Conservation (phyloP, 1,140 invertebrate species). For the Drosophila kanapiae region DNA sequence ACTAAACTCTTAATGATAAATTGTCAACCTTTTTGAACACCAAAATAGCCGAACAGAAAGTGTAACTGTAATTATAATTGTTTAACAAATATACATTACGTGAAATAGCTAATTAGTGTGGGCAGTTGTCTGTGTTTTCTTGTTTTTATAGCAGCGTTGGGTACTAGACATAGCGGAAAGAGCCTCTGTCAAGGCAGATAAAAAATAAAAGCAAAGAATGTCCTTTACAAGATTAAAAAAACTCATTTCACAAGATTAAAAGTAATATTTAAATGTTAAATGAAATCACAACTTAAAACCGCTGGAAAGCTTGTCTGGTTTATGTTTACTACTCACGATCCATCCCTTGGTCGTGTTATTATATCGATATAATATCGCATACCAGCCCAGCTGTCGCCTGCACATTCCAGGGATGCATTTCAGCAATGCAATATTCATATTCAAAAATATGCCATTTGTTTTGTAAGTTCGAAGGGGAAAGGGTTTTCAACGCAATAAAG, state of each 20-base stretch:
- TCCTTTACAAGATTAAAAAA: no score
- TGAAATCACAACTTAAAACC: neutral
- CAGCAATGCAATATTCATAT: no score
- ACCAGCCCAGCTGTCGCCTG: neutral
- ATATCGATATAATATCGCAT: constrained; percentile 5
- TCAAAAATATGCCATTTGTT: neutral
- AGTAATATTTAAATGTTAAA: neutral
- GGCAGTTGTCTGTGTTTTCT: neutral
- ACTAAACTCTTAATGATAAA: constrained; percentile 43
- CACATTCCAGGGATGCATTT: neutral
- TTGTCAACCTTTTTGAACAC: constrained; percentile 38
- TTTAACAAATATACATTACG: constrained; percentile 65
- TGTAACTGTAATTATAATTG: constrained; percentile 64
- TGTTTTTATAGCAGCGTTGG: neutral
- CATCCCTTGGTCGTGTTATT: neutral
- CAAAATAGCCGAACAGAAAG: constrained; percentile 52
- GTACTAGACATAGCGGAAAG: neutral
- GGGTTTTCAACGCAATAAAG: no score
- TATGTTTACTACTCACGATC: neutral
- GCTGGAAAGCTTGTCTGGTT: neutral
- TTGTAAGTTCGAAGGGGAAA: neutral
- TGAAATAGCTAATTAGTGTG: constrained; percentile 66
- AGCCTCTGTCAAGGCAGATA: no score
- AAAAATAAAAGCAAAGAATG: no score
- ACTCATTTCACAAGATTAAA: neutral